These are phyloP conservation scores for Caenorhabditis sp. DNA, from an alignment of 2,888 invertebrate genomes.

Conservation along the genomic window DNA sequence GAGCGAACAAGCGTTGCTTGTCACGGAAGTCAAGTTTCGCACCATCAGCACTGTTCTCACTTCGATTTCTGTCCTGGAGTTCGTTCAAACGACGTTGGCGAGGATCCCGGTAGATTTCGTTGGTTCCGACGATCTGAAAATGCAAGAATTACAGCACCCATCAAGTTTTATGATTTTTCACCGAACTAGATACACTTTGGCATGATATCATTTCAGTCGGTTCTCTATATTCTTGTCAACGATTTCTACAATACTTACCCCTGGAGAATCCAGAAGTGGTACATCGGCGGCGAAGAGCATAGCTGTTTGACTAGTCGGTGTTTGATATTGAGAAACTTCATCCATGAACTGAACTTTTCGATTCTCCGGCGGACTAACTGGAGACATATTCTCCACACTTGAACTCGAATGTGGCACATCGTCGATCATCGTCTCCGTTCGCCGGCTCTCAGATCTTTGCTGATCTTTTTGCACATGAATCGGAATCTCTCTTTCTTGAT, in stretches of 20 bases:
- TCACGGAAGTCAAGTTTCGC: conserved; percentile 97
- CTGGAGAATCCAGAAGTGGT: conserved; percentile 63
- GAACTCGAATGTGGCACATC: conserved; percentile 70
- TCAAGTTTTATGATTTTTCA: too few species aligned
- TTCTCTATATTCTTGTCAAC: too few species aligned
- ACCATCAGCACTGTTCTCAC: conserved; percentile 70
- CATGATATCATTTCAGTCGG: too few species aligned
- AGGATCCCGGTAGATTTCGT: conserved; percentile 93
- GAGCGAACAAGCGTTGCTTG: conserved; percentile 99
- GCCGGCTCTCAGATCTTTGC: conserved; percentile 14
- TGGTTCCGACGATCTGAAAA: conserved; percentile 92
- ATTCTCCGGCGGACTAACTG: conserved; percentile 61
- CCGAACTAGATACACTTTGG: too few species aligned
- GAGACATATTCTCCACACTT: conserved; percentile 69
- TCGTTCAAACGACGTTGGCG: conserved; percentile 85
- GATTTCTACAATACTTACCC: conserved; percentile 37
- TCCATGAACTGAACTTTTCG: conserved; percentile 77
- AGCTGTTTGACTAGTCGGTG: conserved; percentile 30
- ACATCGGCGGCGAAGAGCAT: conserved; percentile 54
- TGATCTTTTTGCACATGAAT: conserved; percentile 45
- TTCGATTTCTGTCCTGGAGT: conserved; percentile 64
- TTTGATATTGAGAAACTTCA: conserved; percentile 50
- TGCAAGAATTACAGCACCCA: too few species aligned
- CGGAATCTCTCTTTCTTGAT: conserved; percentile 52
- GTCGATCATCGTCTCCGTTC: conserved; percentile 75